Evolutionary conservation across 2,797 vertebrate genomes (phyloP), one percentile per base, ranked within the genome.

Genomic region (Myiotriccus ornatus): DNA sequence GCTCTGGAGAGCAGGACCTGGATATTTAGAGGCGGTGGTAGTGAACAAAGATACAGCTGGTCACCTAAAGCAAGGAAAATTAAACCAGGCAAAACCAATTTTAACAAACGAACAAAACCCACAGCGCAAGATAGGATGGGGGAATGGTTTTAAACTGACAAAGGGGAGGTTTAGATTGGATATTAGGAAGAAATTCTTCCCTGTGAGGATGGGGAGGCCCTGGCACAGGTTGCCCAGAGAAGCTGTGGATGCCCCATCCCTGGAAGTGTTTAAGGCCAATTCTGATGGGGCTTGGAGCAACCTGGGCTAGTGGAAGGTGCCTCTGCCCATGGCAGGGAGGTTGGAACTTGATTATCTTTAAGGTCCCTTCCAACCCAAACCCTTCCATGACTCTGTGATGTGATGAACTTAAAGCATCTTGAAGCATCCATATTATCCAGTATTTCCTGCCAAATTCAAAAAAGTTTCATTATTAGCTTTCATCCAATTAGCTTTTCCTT

Each of bases 241-340:
- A 84, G 21, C n/a, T 77, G 50, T 52, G 71, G 9, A 18, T 59
- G 12, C 4, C 30, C 1, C 25, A 59, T 32, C 34, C 0, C 59
- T 65, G 34, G 30, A 10, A 53, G 4, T 28, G 22, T 3, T 30
- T 41, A 35, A 41, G 15, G 7, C 9, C 37, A 41, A 34, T 34
- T 0, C 59, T 50, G 14, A 39, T 0, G 0, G 37, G 9, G 3
- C 17, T 69, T 70, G 39, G 39, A 78, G 12, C 19, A 20, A 0
- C 7, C 30, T 59, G 34, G 34, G 9, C 0, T 1, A 6, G 10
- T 20, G 34, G 18, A 35, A 78, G 12, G 0, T 4, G 30, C 18
- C 14, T 24, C 24, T 89, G 24, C 3, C 30, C 12, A 27, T 20
- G 7, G 14, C 27, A 50, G 34, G 34, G 25, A 30, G 4, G 34